phyloP scores from a whole-genome alignment of 2,888 invertebrate genomes.

The Linyphia triangularis region DNA sequence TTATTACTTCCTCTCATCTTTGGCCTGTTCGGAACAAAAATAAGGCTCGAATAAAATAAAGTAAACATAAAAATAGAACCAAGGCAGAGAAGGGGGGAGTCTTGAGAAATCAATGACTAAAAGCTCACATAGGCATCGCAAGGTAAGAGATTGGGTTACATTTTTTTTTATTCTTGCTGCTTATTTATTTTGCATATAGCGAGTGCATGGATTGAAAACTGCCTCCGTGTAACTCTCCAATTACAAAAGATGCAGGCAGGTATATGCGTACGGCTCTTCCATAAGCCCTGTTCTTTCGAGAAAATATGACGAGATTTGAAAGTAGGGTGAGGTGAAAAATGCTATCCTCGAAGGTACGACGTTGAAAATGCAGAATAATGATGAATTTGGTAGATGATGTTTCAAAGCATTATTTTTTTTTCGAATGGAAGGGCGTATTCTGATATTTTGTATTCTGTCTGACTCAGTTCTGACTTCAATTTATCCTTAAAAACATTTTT shows the following conservation, averaged over 20 bases:
- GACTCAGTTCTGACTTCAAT: no score
- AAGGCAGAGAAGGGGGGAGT: constrained; percentile 3
- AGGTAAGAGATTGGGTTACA: background rate
- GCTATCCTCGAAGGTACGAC: no score
- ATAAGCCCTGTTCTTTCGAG: background rate
- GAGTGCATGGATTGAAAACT: constrained; percentile 23
- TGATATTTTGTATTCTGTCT: no score
- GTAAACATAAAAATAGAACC: constrained; percentile 9
- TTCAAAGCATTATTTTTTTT: no score
- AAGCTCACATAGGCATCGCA: background rate
- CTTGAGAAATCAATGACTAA: constrained; percentile 55
- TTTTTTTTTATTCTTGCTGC: background rate
- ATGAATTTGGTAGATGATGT: no score
- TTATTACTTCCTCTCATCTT: constrained; percentile 58
- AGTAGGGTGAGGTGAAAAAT: no score
- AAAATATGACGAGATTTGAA: no score
- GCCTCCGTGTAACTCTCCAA: constrained; percentile 61
- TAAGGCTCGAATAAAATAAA: constrained; percentile 56
- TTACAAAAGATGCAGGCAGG: constrained; percentile 47
- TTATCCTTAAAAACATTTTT: no score
- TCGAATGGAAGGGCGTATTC: no score
- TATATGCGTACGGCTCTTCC: constrained; percentile 8
- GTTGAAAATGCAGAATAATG: no score
- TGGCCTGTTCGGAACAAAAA: constrained; percentile 42
- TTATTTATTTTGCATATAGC: constrained; percentile 39